A percentile compares a stretch with the other conserved stretches of the same genome.
Conservation (phyloP, 2,888 invertebrate genomes). For the Drosophila suboccidentalis region DNA sequence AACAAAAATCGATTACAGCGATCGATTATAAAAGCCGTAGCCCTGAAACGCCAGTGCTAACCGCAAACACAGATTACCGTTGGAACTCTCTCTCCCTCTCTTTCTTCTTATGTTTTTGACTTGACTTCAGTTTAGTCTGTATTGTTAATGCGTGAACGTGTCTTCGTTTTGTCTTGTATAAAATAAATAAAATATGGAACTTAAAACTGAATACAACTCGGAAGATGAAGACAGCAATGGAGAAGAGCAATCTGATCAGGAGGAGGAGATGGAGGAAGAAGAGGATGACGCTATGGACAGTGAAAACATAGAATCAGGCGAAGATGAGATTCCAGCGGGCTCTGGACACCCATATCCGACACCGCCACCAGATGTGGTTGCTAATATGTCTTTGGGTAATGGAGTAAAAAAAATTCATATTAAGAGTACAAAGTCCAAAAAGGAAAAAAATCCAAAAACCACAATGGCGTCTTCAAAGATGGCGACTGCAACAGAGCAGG, state of each 20-base stretch:
- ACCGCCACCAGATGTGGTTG: conserved; percentile 14
- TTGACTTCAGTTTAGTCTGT: neutral
- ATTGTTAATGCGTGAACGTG: neutral
- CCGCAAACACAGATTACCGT: neutral
- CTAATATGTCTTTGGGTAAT: conserved; percentile 11
- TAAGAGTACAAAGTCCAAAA: neutral
- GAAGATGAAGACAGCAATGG: conserved; percentile 1
- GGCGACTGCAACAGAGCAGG: neutral
- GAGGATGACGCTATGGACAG: neutral
- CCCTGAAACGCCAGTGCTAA: neutral
- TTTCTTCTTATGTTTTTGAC: neutral
- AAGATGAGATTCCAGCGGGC: neutral
- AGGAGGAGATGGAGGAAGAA: neutral
- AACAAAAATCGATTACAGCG: no score
- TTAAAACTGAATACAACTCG: neutral
- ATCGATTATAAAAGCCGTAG: no score
- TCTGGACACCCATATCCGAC: conserved; percentile 7
- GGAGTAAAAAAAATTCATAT: neutral
- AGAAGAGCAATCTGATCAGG: neutral
- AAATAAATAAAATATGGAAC: neutral
- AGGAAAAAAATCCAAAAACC: neutral
- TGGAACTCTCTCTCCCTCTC: no score
- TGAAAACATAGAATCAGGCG: neutral
- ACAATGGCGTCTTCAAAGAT: neutral
- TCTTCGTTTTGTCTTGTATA: no score